Conservation (phyloP, 2,888 invertebrate species). For the Drosophila mayaguana region DNA sequence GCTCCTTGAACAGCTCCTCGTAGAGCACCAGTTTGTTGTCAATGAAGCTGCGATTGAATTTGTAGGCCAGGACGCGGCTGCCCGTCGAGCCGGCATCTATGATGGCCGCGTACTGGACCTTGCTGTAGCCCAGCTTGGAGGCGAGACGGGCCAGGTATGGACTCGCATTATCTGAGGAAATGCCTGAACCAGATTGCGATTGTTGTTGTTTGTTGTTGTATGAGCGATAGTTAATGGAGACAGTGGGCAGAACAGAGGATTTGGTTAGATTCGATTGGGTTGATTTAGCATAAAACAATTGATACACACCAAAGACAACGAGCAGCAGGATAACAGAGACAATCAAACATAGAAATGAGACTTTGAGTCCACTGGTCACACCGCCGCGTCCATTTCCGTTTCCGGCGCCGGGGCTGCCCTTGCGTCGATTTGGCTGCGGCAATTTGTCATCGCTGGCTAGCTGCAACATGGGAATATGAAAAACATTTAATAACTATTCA, state of each 20-base stretch:
- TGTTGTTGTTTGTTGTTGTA: not conserved
- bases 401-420: slow-evolving; percentile 50
- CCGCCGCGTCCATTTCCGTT: slow-evolving; percentile 48
- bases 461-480: slow-evolving; percentile 27
- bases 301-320: slow-evolving; percentile 83
- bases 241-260: slow-evolving; percentile 55
- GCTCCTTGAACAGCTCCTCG: slow-evolving; percentile 92
- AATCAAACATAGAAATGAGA: slow-evolving; percentile 84
- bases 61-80: slow-evolving; percentile 92
- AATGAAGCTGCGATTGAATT: slow-evolving; percentile 92
- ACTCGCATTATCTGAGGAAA: slow-evolving; percentile 84
- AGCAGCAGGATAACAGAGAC: slow-evolving; percentile 82
- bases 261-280: slow-evolving; percentile 48
- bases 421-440: slow-evolving; percentile 63
- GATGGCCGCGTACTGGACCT: slow-evolving; percentile 92
- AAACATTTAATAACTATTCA: not conserved
- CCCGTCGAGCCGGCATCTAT: slow-evolving; percentile 98
- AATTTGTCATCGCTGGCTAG: slow-evolving; percentile 74
- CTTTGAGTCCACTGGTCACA: slow-evolving; percentile 80
- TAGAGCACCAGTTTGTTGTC: slow-evolving; percentile 91
- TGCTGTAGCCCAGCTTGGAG: slow-evolving; percentile 89
- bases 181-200: slow-evolving; percentile 63
- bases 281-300: slow-evolving; percentile 31
- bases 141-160: slow-evolving; percentile 90
- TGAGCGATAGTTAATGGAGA: slow-evolving; percentile 42